A percentile compares a stretch with the other conserved stretches of the same genome.
phyloP scores from a whole-genome alignment of 2,797 vertebrate species.

The Chaenodraco wilsoni region DNA sequence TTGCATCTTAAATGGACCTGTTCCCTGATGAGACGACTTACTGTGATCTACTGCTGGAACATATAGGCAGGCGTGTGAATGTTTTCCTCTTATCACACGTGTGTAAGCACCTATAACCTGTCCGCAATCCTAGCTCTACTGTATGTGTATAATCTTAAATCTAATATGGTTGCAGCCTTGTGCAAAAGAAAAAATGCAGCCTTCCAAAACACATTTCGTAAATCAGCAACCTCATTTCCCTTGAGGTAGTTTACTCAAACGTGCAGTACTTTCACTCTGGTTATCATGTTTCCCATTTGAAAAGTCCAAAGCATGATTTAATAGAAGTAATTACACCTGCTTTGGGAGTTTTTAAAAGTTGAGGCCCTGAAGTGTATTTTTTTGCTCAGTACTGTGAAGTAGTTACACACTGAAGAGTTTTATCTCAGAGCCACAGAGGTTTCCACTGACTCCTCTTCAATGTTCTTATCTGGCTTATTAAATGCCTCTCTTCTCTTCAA shows the following conservation, averaged over 20 bases:
- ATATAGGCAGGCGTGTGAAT: slow-evolving; percentile 30
- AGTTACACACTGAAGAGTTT: slow-evolving; percentile 25
- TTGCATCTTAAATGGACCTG: slow-evolving; percentile 61
- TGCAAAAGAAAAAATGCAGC: not conserved
- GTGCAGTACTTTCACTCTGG: slow-evolving; percentile 27
- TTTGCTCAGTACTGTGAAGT: slow-evolving; percentile 28
- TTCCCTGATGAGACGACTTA: slow-evolving; percentile 47
- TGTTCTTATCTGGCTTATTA: slow-evolving; percentile 31
- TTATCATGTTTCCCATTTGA: slow-evolving; percentile 47
- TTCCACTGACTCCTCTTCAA: slow-evolving; percentile 39
- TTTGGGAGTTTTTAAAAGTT: slow-evolving; percentile 19
- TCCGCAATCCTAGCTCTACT: slow-evolving; percentile 21
- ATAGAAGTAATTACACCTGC: slow-evolving; percentile 36
- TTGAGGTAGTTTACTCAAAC: slow-evolving; percentile 30
- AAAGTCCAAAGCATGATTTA: slow-evolving; percentile 32
- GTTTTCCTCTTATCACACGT: slow-evolving; percentile 33
- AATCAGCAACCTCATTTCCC: slow-evolving; percentile 41
- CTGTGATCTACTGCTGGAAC: slow-evolving; percentile 60
- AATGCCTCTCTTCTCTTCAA: slow-evolving; percentile 17
- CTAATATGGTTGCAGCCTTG: slow-evolving; percentile 3
- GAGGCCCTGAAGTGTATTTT: slow-evolving; percentile 22
- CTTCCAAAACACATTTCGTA: slow-evolving; percentile 29
- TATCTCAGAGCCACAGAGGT: slow-evolving; percentile 61
- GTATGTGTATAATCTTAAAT: slow-evolving; percentile 19
- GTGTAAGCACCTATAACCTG: slow-evolving; percentile 28